Evolutionary conservation across 2,113 vertebrate genomes (phyloP), one percentile per base, ranked within the genome.

Genomic region (Mustela lutreola): DNA sequence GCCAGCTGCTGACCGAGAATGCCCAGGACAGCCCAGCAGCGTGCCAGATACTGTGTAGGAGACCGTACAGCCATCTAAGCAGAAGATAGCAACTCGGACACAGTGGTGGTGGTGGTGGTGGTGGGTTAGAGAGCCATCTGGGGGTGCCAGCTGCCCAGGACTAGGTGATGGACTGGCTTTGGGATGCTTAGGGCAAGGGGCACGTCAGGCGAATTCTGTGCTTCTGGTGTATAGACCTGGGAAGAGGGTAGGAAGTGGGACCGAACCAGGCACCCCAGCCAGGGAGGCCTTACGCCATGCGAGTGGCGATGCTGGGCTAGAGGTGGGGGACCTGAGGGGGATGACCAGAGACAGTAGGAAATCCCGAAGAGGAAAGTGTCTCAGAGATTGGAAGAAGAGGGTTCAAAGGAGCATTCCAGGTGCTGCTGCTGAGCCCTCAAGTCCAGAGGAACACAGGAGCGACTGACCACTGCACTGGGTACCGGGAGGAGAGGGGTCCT

Each of bases 1-100:
- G 26, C 53, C 28, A 28, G 21, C 24, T 33, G 31, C 78, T 48
- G 21, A 3, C 18, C 48, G 14, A 83, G 58, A 7, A 14, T 9
- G 45, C 5, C 0, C 0, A 0, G 50, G 48, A 33, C 58, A 9
- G 24, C 24, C 39, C 1, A 0, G 18, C 24, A 12, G 73, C 50
- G 58, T 6, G 18, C 62, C 36, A 2, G 39, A 81, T 58, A 31
- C 24, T 11, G 10, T 19, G 7, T 31, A 87, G 94, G 42, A 80
- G 67, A n/a, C 33, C n/a, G 28, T 80, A 56, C 2, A 5, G n/a
- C 11, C 0, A 1, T n/a, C 15, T 6, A 15, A 65, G 76, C 33
- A 58, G 31, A 80, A 53, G 48, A 7, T 1, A 4, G 26, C 1
- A 5, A 22, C 73, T 78, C 70, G 2, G 84, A 45, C 45, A 42